These are phyloP conservation scores for Cyprinodon variegatus DNA, from an alignment of 2,113 vertebrate genomes.

Conservation along the genomic window DNA sequence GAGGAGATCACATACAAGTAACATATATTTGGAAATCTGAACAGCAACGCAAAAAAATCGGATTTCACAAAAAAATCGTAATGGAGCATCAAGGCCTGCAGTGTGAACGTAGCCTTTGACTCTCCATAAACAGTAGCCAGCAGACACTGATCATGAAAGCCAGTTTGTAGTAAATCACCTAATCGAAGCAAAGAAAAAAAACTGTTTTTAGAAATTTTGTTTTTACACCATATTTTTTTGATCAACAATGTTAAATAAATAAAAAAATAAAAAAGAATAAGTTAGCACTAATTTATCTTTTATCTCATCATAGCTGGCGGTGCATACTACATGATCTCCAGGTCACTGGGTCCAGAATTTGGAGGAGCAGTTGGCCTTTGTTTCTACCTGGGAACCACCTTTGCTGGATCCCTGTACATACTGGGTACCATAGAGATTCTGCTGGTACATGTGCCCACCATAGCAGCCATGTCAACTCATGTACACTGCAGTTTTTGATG, in stretches of 20 bases:
- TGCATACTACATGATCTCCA: slow-evolving; percentile 86
- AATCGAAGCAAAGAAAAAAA: neutral
- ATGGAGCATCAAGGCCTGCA: too few species aligned
- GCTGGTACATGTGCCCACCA: slow-evolving; percentile 63
- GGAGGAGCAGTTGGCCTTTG: slow-evolving; percentile 83
- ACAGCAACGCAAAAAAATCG: too few species aligned
- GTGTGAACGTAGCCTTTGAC: neutral
- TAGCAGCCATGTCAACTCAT: neutral
- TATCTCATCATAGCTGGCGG: slow-evolving; percentile 74
- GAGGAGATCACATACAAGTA: too few species aligned
- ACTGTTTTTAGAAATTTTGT: neutral
- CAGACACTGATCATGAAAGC: neutral
- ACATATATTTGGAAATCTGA: too few species aligned
- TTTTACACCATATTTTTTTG: neutral
- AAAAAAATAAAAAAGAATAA: too few species aligned
- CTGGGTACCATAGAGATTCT: slow-evolving; percentile 84
- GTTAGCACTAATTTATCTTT: too few species aligned
- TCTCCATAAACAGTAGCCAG: neutral
- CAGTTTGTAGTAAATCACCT: neutral
- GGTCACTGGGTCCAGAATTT: slow-evolving; percentile 83
- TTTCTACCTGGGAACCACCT: slow-evolving; percentile 83
- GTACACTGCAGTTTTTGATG: neutral
- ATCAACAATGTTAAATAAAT: neutral
- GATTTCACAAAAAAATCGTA: too few species aligned
- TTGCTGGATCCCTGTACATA: slow-evolving; percentile 84